Evolutionary conservation across 2,888 invertebrate genomes (phyloP), one percentile per base, ranked within the genome.

Genomic region (Criorhina ranunculi): DNA sequence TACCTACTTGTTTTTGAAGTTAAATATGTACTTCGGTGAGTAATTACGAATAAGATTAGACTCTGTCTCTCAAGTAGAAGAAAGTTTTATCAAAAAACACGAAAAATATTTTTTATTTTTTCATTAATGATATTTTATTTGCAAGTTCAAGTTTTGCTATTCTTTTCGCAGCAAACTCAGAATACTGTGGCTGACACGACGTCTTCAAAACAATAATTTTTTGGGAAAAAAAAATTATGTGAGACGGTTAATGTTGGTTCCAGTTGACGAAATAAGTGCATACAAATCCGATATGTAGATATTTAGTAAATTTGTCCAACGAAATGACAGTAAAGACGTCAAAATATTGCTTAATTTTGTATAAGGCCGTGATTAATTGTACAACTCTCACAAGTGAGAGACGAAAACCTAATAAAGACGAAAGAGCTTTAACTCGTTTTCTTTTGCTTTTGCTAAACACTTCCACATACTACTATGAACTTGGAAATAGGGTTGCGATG

Each of bases 331-430:
- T 19, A 19, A 70, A 72, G 42, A 73, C 29, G 59, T 59, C 59
- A 51, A 73, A 78, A 59, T 62, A 24, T 78, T 72, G 42, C 77
- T 59, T 57, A 69, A 60, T 59, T 69, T 40, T 69, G 33, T 67
- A 12, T 67, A 51, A 57, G 57, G 72, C 24, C 55, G 40, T 19
- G 15, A 66, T 31, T 55, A 67, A 75, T 80, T 75, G 67, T 80
- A 75, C 75, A 80, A 67, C 60, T 75, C 51, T 73, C 29, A 37
- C 17, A 40, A 42, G 12, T 42, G 51, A 66, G 37, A 78, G 60
- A 67, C 42, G 24, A 67, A 82, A 82, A 78, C 72, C 70, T 55
- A 72, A 37, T 49, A 72, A 66, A 82, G 59, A 60, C 66, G 37
- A 19, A 64, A 78, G 46, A 66, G 46, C 59, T 60, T 64, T 37